Base-by-base conservation (phyloP, 1,140 invertebrate genomes). In the Atta colombica region DNA sequence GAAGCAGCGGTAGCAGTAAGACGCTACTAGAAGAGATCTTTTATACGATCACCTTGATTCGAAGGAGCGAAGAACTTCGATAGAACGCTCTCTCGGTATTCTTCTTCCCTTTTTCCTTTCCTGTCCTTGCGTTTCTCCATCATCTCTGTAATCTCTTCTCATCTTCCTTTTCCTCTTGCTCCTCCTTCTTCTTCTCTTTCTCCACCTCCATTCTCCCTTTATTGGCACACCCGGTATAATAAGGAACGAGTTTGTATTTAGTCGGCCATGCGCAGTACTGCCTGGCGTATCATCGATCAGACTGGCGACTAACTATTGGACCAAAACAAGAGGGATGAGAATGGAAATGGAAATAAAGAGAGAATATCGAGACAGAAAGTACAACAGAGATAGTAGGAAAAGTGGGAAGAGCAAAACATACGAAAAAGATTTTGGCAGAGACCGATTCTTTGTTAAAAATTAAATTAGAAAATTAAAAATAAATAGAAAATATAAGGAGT, bases 251-350 rank as follows among this genome's bases (percentile, higher is more conserved):
- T 94, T 94, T 93, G 92, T 94, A 94, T 94, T 93, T 93, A 93
- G 91, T 91, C 93, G 93, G 91, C 91, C 94, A 95, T 95, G 95
- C 95, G 94, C 95, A 95, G 94, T 94, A 90, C 87, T 81, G 89
- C 87, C 90, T 91, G 93, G 93, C 92, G 93, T 95, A 95, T 95
- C 94, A 95, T 95, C 94, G 94, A 95, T 95, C 94, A 95, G 94
- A 94, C 92, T 88, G 91, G 88, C 92, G 91, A 94, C 92, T 91
- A 93, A 95, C 94, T 94, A 95, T 95, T 95, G 94, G 93, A 93
- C 93, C 93, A 95, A 94, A 95, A 95, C 94, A 95, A 95, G 92
- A 94, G 94, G 92, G 92, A 92, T 90, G 93, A 91, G 89, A 92
- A 88, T 92, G 90, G 88, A 88, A 90, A 92, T 91, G 88, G 92